phyloP scores from a whole-genome alignment of 2,113 vertebrate genomes.

The Pygoscelis antarcticus region DNA sequence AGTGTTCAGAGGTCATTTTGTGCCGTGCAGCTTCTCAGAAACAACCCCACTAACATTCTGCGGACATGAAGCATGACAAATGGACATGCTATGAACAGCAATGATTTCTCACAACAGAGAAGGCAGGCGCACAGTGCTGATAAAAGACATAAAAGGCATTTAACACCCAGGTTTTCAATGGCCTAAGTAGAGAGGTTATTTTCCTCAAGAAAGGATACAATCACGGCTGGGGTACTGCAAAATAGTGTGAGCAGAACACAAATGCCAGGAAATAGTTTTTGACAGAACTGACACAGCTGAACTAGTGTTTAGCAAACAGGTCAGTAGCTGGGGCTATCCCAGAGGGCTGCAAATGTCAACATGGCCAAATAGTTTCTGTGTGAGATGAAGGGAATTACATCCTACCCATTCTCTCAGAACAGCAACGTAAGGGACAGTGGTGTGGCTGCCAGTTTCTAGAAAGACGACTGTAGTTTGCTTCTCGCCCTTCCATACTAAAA shows the following conservation, averaged over 20 bases:
- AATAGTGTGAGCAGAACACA: background rate
- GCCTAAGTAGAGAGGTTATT: background rate
- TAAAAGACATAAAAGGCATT: background rate
- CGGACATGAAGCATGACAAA: background rate
- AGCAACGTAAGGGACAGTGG: background rate
- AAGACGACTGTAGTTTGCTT: background rate
- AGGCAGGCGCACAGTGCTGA: background rate
- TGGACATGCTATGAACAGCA: background rate
- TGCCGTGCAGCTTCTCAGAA: background rate
- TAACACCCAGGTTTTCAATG: background rate
- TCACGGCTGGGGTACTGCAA: background rate
- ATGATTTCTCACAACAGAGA: background rate
- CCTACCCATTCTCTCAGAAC: background rate
- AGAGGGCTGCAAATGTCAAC: constrained; percentile 32
- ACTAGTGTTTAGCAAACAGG: constrained; percentile 54
- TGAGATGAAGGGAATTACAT: constrained; percentile 18
- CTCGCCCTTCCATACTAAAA: background rate
- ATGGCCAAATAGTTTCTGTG: background rate
- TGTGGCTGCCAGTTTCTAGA: background rate
- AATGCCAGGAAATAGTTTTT: constrained; percentile 20
- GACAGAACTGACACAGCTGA: constrained; percentile 24
- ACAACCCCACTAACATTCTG: background rate
- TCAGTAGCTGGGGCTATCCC: constrained; percentile 37
- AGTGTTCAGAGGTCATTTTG: background rate
- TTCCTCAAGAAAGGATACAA: constrained; percentile 19